Evolutionary conservation across 2,888 invertebrate species (phyloP), one percentile per base, ranked within the genome.

Genomic region (Suillia variegata): DNA sequence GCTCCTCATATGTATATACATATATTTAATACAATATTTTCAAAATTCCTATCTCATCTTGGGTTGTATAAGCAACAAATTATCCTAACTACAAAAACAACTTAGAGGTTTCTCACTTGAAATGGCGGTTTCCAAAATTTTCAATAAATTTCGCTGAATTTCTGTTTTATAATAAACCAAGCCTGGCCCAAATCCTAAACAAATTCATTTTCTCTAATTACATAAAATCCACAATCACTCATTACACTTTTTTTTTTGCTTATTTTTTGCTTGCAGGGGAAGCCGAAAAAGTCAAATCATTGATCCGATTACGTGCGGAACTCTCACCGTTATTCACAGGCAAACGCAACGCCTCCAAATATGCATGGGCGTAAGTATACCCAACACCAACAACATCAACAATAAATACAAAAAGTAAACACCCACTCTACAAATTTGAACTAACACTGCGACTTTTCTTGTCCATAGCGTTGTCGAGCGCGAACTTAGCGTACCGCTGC

Each of bases 331-430:
- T 82, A 47, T 82, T 82, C 65, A 82, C 82, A 66, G 82, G 82
- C 71, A 82, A 82, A 73, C 70, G 82, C 62, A 82, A 82, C 76
- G 82, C 82, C 65, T 82, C 82, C 15, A 82, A 82, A 74, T 82
- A 82, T 79, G 82, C 82, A 62, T 82, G 82, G 82, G 82, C 82
- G 82, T 82, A 81, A 81, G 82, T 82, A 77, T 18, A 26, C 33
- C 13, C 13, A 20, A 2, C n/a, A n/a, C n/a, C 3, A 38, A 26
- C n/a, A 50, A 53, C 26, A 33, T 54, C 55, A 55, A 51, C 22
- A 50, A 34, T 21, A 38, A 45, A 22, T n/a, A 48, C 15, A 57
- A 47, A 31, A 17, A 45, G n/a, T 21, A 31, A 20, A 33, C 12
- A 50, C 49, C 22, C 13, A 56, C 34, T 50, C 52, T 33, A n/a